Evolutionary conservation across 2,797 vertebrate genomes (phyloP).

Genomic region (Monodelphis domestica): DNA sequence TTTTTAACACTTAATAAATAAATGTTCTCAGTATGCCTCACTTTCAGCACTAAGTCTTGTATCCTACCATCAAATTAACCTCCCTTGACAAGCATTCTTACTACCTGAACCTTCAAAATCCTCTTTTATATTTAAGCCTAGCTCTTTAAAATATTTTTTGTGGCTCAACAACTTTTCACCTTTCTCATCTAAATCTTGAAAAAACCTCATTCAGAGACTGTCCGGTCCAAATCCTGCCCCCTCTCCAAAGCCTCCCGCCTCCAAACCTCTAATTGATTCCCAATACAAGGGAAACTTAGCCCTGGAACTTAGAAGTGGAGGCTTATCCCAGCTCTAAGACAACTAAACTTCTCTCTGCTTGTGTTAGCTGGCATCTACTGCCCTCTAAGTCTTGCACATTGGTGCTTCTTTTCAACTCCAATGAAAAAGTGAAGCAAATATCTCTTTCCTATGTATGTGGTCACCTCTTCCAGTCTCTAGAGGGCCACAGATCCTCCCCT

Average conservation of each 20-base stretch:
- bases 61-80: neutral
- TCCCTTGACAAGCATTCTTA: neutral
- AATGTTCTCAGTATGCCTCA: neutral
- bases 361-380: neutral
- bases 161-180: neutral
- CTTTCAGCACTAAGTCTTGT: neutral
- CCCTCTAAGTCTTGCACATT: neutral
- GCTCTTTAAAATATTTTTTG: neutral
- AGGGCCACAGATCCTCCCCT: neutral
- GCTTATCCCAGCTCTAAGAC: neutral
- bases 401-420: neutral
- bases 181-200: neutral
- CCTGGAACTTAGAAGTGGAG: neutral
- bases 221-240: neutral
- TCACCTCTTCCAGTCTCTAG: neutral
- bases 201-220: neutral
- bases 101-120: neutral
- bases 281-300: neutral
- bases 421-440: neutral
- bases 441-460: neutral
- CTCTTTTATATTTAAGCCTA: neutral
- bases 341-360: neutral
- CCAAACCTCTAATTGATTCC: neutral
- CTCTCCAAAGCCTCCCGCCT: neutral
- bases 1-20: slow-evolving; percentile 43